Base-by-base conservation (phyloP, 2,888 invertebrate genomes). In the Coremacera marginata region DNA sequence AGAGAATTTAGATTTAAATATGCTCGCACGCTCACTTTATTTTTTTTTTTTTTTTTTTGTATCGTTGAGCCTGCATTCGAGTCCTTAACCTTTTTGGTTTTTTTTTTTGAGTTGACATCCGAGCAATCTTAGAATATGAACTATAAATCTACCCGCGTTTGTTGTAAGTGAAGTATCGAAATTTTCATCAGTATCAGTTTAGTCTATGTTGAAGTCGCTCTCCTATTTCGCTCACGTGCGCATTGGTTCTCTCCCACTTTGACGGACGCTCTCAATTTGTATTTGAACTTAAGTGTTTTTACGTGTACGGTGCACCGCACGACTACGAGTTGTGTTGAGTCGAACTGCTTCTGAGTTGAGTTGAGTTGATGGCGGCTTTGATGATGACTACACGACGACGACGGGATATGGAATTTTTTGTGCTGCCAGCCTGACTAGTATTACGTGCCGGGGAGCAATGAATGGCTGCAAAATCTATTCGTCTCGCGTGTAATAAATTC, bases 371-470 rank as follows among this genome's bases (percentile, higher is more conserved):
- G 80, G 78, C 80, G 80, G 78, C 81, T 82, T 82, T 82, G 80
- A 81, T 77, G 78, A 81, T 80, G 81, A 82, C 79, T 79, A 82
- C 74, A 80, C 44, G 82, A 85, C 82, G 82, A 85, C 82, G 82
- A 82, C 81, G 85, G 88, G 87, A 87, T 87, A 86, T 87, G 86
- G 86, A 87, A 86, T 87, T 87, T 87, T 86, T 88, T 87, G 86
- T 87, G 84, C 83, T 84, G 83, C 84, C 82, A 81, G 83, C 83
- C 83, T 84, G 85, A 87, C 84, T 87, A 87, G 87, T 87, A 85
- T 88, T 87, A 87, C 87, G 86, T 87, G 87, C 87, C 87, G 88
- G 87, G 87, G 85, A 85, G 87, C 87, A 84, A 84, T 87, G 87
- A 87, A 87, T 87, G 85, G 83, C 78, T 82, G 85, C 84, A 84